Conservation (phyloP, 2,888 invertebrate species). For the Mesoligia furuncula region DNA sequence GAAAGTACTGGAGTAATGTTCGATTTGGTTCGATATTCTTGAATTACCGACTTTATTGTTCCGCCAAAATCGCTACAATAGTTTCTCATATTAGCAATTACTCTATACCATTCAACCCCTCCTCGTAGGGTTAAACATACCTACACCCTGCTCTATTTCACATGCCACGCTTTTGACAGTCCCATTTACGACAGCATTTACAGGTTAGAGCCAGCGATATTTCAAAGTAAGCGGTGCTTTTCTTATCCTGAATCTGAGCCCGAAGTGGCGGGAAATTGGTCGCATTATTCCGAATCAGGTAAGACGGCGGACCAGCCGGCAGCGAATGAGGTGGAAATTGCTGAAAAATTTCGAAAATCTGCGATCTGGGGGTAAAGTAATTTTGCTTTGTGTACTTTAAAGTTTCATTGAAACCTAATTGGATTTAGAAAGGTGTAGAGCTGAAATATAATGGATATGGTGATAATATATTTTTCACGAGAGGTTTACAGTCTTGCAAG, state of each 20-base stretch:
- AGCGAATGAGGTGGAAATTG: slow-evolving; percentile 53
- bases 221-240: slow-evolving; percentile 65
- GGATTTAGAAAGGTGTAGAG: not conserved
- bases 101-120: slow-evolving; percentile 10
- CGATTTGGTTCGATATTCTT: not conserved
- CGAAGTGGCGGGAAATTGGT: slow-evolving; percentile 67
- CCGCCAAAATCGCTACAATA: not conserved
- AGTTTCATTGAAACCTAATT: slow-evolving; percentile 7
- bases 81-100: slow-evolving; percentile 6
- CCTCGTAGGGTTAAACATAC: slow-evolving; percentile 24
- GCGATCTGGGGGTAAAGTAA: not conserved
- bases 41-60: too few relatives aligned
- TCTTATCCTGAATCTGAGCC: slow-evolving; percentile 63
- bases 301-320: slow-evolving; percentile 45
- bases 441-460: slow-evolving; percentile 8
- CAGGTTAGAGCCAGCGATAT: slow-evolving; percentile 59
- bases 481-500: too few relatives aligned
- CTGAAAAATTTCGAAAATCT: slow-evolving; percentile 34
- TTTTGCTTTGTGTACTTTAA: slow-evolving; percentile 6
- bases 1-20: not conserved
- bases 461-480: not conserved
- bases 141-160: slow-evolving; percentile 41
- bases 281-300: slow-evolving; percentile 66
- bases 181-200: slow-evolving; percentile 54
- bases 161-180: slow-evolving; percentile 58